Evolutionary conservation across 30 jellyfish, hydroid and myxozoan species (phyloP).

Genomic region (Chironex yamaguchii): DNA sequence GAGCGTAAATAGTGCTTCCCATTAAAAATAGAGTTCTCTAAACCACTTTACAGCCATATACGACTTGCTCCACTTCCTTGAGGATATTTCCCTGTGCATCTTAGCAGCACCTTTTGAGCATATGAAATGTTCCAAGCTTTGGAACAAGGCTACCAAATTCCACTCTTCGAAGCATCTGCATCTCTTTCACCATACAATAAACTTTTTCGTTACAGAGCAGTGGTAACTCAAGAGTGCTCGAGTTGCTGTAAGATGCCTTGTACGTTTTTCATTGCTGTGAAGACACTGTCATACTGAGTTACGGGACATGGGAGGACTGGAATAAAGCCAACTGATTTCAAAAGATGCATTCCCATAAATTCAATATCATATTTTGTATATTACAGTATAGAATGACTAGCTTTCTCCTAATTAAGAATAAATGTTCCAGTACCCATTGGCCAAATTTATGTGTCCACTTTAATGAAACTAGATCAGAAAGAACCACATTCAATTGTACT

Average conservation of each 20-base stretch:
- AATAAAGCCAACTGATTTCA: slow-evolving; percentile 8
- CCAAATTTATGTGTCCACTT: no score
- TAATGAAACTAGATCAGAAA: no score
- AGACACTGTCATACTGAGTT: slow-evolving; percentile 59
- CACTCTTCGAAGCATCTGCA: neutral
- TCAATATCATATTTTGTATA: no score
- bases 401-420: no score
- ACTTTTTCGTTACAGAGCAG: no score
- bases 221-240: no score
- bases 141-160: neutral
- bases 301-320: slow-evolving; percentile 57
- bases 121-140: slow-evolving; percentile 8
- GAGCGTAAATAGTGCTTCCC: slow-evolving; percentile 10
- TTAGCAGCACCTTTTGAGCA: slow-evolving; percentile 20
- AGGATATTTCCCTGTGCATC: slow-evolving; percentile 15
- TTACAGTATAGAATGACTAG: no score
- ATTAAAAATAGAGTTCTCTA: neutral
- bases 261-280: slow-evolving; percentile 50
- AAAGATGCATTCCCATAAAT: no score
- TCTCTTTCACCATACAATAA: slow-evolving; percentile 14
- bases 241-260: no score
- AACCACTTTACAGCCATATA: neutral
- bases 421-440: no score
- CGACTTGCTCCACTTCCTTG: slow-evolving; percentile 22
- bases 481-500: no score